These are phyloP conservation scores for Leptobrachium leishanense DNA, from an alignment of 2,113 vertebrate genomes.

Conservation along the genomic window DNA sequence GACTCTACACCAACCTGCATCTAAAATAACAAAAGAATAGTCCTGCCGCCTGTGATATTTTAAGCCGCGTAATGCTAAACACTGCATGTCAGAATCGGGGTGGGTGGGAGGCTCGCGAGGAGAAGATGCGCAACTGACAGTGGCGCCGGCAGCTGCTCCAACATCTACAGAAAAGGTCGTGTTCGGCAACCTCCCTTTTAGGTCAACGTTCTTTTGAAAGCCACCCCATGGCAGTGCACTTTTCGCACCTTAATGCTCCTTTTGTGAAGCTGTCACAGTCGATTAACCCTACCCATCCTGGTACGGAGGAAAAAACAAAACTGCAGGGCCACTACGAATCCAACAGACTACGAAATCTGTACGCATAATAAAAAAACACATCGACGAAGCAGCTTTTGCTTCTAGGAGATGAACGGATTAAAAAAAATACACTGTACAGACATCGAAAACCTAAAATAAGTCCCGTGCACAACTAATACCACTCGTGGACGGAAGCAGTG, in stretches of 20 bases:
- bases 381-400: too few species aligned
- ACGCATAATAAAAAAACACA: too few species aligned
- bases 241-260: slow-evolving; percentile 68
- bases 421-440: too few species aligned
- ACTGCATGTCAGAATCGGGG: slow-evolving; percentile 50
- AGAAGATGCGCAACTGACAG: slow-evolving; percentile 47
- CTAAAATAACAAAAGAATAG: slow-evolving; percentile 1
- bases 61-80: slow-evolving; percentile 25
- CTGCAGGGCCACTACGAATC: background rate
- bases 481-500: too few species aligned
- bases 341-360: too few species aligned
- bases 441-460: too few species aligned
- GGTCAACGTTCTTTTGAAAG: slow-evolving; percentile 49
- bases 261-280: slow-evolving; percentile 64
- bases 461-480: too few species aligned
- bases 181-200: slow-evolving; percentile 47
- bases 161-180: slow-evolving; percentile 55
- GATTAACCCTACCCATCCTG: slow-evolving; percentile 53
- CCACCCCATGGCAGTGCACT: slow-evolving; percentile 55
- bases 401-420: too few species aligned
- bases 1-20: slow-evolving; percentile 1
- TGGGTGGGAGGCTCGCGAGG: too few species aligned
- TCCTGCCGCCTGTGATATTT: background rate
- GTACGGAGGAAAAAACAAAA: background rate
- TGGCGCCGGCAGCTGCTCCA: slow-evolving; percentile 53